Conservation (phyloP, 2,113 vertebrate species). For the Lepus timidus region DNA sequence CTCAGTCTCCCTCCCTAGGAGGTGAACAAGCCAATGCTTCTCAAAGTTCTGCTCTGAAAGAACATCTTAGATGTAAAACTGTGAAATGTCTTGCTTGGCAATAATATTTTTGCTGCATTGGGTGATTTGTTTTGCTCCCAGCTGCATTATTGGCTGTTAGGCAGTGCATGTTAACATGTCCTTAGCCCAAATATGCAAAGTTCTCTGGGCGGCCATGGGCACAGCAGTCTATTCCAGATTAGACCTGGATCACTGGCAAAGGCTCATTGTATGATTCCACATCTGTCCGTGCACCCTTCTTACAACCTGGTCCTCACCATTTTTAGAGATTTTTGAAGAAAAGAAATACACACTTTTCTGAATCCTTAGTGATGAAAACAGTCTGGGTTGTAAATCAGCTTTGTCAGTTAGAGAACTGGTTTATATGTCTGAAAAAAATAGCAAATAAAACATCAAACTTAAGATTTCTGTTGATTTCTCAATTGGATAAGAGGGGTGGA, state of each 20-base stretch:
- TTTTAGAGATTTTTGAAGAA: not conserved
- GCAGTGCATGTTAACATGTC: not conserved
- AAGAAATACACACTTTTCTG: not conserved
- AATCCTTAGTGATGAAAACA: not conserved
- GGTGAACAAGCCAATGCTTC: not conserved
- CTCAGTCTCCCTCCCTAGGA: slow-evolving; percentile 64
- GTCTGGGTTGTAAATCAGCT: not conserved
- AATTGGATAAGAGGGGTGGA: not conserved
- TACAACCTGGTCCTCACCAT: not conserved
- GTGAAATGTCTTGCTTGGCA: too few relatives aligned
- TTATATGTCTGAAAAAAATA: slow-evolving; percentile 16
- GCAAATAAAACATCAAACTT: not conserved
- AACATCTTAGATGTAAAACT: slow-evolving; percentile 42
- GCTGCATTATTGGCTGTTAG: not conserved
- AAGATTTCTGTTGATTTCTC: not conserved
- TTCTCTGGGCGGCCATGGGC: not conserved
- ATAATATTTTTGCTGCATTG: slow-evolving; percentile 50
- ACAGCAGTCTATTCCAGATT: not conserved
- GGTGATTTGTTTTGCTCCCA: slow-evolving; percentile 40
- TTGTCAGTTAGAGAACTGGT: not conserved
- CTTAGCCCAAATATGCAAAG: not conserved
- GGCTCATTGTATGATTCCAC: not conserved
- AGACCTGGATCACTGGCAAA: not conserved
- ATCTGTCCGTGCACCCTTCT: not conserved
- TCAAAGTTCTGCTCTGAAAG: slow-evolving; percentile 1